Percentiles rank a stretch among this genome's conserved stretches.
These are phyloP conservation scores for Actenoides hombroni DNA, from an alignment of 2,113 vertebrate genomes.

Conservation along the genomic window DNA sequence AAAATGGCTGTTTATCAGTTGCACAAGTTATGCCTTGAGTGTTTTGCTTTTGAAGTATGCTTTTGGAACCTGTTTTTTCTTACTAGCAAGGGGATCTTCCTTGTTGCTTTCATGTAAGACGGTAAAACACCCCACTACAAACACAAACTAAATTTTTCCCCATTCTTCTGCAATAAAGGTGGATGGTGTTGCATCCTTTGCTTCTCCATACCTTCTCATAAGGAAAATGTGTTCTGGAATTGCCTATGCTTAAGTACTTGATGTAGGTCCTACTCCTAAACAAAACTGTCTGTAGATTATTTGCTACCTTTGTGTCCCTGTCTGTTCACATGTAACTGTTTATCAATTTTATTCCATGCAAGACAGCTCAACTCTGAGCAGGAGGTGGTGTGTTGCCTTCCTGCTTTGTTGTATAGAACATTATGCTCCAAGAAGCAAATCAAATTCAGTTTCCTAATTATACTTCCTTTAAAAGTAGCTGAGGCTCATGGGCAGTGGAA, in stretches of 20 bases:
- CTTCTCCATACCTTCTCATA: not conserved
- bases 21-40: not conserved
- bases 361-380: not conserved
- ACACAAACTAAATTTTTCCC: not conserved
- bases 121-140: not conserved
- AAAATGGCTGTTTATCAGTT: not conserved
- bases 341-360: not conserved
- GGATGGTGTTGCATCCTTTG: not conserved
- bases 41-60: not conserved
- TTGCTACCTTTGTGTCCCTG: not conserved
- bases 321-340: not conserved
- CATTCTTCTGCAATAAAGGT: not conserved
- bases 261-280: not conserved
- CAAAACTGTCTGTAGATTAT: not conserved
- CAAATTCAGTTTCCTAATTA: not conserved
- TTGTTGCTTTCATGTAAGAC: not conserved
- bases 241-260: not conserved
- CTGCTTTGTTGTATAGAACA: not conserved
- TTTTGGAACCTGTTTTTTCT: not conserved
- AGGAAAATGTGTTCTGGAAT: not conserved
- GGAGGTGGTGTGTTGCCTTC: not conserved
- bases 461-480: not conserved
- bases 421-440: not conserved
- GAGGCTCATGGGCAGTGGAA: not conserved
- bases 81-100: not conserved